A percentile compares a stretch with the other conserved stretches of the same genome.
phyloP scores from a whole-genome alignment of 30 jellyfish, hydroid and myxozoan species.

The Aurelia aurita complex sp. Pacific region DNA sequence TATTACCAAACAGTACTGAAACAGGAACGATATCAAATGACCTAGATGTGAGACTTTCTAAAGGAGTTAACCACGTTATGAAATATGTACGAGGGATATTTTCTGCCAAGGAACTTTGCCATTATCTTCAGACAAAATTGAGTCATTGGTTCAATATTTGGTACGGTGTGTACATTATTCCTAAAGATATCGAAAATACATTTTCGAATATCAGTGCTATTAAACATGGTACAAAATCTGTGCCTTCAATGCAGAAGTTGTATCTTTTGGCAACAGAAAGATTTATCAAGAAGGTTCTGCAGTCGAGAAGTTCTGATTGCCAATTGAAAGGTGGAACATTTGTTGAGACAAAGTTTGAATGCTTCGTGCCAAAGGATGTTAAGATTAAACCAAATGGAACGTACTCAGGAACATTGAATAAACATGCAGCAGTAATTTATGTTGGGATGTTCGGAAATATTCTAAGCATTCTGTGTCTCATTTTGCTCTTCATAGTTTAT shows the following conservation, averaged over 20 bases:
- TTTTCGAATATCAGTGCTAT: background rate
- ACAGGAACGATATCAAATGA: background rate
- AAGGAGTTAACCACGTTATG: background rate
- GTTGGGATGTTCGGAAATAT: constrained; percentile 23
- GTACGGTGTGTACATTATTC: background rate
- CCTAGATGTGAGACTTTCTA: background rate
- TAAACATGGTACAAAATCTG: background rate
- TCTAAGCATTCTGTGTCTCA: constrained; percentile 15
- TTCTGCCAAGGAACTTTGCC: constrained; percentile 16
- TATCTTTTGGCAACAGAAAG: constrained; percentile 17
- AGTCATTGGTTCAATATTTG: background rate
- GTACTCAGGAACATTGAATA: background rate
- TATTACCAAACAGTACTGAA: background rate
- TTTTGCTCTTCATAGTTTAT: constrained; percentile 10
- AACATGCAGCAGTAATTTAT: background rate
- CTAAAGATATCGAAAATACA: background rate
- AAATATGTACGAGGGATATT: background rate
- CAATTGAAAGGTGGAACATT: background rate
- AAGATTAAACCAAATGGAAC: background rate
- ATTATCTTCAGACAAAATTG: constrained; percentile 23
- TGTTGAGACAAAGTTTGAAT: constrained; percentile 4
- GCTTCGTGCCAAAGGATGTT: background rate
- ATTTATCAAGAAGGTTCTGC: constrained; percentile 9
- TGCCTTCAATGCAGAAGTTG: background rate
- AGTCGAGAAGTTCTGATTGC: constrained; percentile 5